Evolutionary conservation across 2,888 invertebrate species (phyloP).

Genomic region (Pristionchus fissidentatus): DNA sequence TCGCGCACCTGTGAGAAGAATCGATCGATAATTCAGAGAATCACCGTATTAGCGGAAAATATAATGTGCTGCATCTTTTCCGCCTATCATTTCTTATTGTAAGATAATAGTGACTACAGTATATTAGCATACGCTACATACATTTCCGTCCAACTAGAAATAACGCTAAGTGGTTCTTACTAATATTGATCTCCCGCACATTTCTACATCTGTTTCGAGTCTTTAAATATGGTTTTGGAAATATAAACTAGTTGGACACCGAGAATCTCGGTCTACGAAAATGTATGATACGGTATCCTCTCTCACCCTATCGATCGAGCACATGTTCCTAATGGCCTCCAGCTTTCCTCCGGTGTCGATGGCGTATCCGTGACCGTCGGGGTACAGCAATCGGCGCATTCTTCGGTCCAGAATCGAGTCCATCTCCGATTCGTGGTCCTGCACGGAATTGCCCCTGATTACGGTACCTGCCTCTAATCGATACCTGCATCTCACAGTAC

Average conservation of each 20-base stretch:
- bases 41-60: not conserved
- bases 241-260: no score
- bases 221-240: no score
- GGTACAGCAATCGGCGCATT: slow-evolving; percentile 79
- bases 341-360: slow-evolving; percentile 89
- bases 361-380: slow-evolving; percentile 87
- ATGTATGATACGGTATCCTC: no score
- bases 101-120: not conserved
- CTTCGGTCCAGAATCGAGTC: slow-evolving; percentile 67
- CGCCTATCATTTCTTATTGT: not conserved
- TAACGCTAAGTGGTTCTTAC: no score
- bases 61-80: not conserved
- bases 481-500: slow-evolving; percentile 89
- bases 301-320: slow-evolving; percentile 85
- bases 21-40: not conserved
- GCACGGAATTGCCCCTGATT: not conserved
- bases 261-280: no score
- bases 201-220: no score
- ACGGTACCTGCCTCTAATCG: not conserved
- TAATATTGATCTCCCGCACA: no score
- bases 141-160: no score
- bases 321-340: slow-evolving; percentile 87
- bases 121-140: no score
- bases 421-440: slow-evolving; percentile 73
- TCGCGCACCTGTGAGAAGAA: slow-evolving; percentile 78